phyloP scores from a whole-genome alignment of 2,888 invertebrate genomes.

The Caenorhabditis panamensis region DNA sequence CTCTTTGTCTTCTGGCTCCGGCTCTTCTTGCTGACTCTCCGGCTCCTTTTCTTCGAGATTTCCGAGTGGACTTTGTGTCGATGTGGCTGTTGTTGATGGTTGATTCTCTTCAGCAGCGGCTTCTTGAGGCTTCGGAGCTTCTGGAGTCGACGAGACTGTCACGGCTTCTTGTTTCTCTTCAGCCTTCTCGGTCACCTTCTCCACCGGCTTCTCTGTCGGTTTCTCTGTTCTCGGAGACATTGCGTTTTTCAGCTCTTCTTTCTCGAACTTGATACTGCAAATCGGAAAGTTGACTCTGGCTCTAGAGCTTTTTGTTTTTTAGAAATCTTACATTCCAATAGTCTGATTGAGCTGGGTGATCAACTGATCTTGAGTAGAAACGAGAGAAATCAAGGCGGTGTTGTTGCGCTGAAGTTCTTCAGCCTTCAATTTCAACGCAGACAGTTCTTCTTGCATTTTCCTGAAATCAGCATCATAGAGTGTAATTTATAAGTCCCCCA shows the following conservation, averaged over 20 bases:
- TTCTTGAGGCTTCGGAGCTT: neutral
- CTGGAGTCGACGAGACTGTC: slow-evolving; percentile 1
- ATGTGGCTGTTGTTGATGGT: slow-evolving; percentile 18
- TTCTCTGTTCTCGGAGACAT: slow-evolving; percentile 38
- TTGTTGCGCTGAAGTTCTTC: slow-evolving; percentile 58
- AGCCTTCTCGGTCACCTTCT: slow-evolving; percentile 5
- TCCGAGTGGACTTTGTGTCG: slow-evolving; percentile 33
- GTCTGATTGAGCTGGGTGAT: slow-evolving; percentile 65
- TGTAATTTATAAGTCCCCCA: neutral
- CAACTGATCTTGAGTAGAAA: slow-evolving; percentile 56
- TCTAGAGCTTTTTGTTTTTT: neutral
- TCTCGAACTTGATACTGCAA: slow-evolving; percentile 52
- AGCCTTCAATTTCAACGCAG: slow-evolving; percentile 16
- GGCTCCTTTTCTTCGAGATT: slow-evolving; percentile 40
- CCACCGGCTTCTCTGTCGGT: neutral
- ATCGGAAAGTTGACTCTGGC: neutral
- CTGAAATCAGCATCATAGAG: too few species aligned
- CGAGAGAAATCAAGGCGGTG: slow-evolving; percentile 45
- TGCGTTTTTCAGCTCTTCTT: slow-evolving; percentile 44
- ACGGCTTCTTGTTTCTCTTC: slow-evolving; percentile 23
- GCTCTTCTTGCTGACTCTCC: slow-evolving; percentile 37
- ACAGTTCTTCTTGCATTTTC: slow-evolving; percentile 49
- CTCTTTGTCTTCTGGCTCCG: slow-evolving; percentile 44
- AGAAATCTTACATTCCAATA: slow-evolving; percentile 49
- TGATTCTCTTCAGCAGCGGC: neutral